Evolutionary conservation across 2,888 invertebrate genomes (phyloP), one percentile per base, ranked within the genome.

Genomic region (Pterostichus madidus): DNA sequence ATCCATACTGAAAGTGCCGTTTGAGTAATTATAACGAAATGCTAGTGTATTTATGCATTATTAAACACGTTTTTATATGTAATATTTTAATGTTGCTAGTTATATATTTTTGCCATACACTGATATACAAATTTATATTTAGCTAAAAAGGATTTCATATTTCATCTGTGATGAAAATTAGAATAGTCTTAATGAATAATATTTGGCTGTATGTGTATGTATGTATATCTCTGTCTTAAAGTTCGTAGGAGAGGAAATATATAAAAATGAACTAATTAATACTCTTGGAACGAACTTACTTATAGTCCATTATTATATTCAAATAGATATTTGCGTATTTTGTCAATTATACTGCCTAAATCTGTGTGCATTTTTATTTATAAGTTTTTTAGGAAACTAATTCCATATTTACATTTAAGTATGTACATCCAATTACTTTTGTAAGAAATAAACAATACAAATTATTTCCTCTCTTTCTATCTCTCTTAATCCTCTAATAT

Each of bases 151-250:
- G 46, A 79, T 39, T 56, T 71, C 80, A 56, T 80, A 73, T 86
- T 86, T 87, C 86, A 86, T 87, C 86, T 87, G 87, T 87, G 86
- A 87, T 86, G 86, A 86, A 86, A 86, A 84, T 84, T 84, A 83
- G 81, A 31, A 10, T 83, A 78, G 78, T 83, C 75, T 81, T 84
- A 80, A 84, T 84, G 79, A 80, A 83, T 85, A 84, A 76, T 77
- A 52, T 68, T 49, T 56, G 80, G 80, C 80, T 80, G 80, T 80
- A 35, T 11, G 80, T 80, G 73, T 80, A 73, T 80, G 80, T 53
- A n/a, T 80, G 80, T 80, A 68, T 80, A 56, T 73, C 53, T 80
- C 39, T 80, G 56, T 78, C 10, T 76, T 46, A 31, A 80, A 39
- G 17, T 80, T 52, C 68, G 24, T 24, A 31, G 13, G 11, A 44